Evolutionary conservation across 2,113 vertebrate species (phyloP).

Genomic region (Corydoras sp.): DNA sequence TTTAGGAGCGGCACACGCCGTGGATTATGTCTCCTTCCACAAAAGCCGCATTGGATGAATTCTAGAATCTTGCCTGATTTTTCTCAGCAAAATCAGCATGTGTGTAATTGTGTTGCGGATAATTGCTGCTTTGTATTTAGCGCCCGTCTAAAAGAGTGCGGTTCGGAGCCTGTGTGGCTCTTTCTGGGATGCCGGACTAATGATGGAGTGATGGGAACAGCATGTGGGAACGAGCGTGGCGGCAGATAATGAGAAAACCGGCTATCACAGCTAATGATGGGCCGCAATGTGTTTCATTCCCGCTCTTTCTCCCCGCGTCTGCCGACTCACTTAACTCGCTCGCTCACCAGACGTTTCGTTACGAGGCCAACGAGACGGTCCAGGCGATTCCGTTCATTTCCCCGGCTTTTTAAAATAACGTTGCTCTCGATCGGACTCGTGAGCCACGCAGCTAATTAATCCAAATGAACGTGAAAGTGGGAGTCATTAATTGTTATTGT

Average conservation of each 20-base stretch:
- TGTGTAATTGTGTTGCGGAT: too few relatives aligned
- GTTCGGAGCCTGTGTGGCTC: neutral
- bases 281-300: neutral
- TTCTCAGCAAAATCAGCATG: too few relatives aligned
- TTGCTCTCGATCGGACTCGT: neutral
- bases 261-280: neutral
- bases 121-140: too few relatives aligned
- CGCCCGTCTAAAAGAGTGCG: neutral
- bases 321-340: neutral
- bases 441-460: neutral
- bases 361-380: neutral
- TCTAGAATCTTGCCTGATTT: too few relatives aligned
- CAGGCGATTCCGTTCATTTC: constrained; percentile 1
- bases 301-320: neutral
- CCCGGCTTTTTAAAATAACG: constrained; percentile 3
- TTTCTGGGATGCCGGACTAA: neutral
- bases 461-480: constrained; percentile 3
- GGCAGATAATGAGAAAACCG: neutral
- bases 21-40: too few relatives aligned
- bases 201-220: neutral
- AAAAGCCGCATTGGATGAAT: too few relatives aligned
- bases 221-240: neutral
- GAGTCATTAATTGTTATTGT: constrained; percentile 37
- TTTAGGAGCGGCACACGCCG: too few relatives aligned
- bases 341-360: neutral